Evolutionary conservation across 2,113 vertebrate species (phyloP), one percentile per base, ranked within the genome.

Genomic region (Bujurquina vittata): DNA sequence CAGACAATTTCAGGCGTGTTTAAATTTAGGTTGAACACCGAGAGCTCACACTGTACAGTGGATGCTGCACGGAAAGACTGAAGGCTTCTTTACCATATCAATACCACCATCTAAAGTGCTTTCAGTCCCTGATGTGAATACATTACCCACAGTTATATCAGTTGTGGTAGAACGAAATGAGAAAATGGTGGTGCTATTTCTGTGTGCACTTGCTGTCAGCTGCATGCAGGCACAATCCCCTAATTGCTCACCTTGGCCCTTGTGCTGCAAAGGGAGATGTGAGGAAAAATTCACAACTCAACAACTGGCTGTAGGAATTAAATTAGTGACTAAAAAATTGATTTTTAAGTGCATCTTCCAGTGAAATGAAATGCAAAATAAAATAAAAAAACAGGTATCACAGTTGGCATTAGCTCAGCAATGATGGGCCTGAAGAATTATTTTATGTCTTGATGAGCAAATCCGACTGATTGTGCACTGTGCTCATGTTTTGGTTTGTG

Each of bases 101-200:
- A 76, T 86, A 59, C 79, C 73, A 77, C 83, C 87, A 84, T 83
- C 87, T 86, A 56, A 90, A 91, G 87, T 84, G 84, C 88, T 90
- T 59, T 89, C 35, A 83, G 85, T 5, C n/a, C 79, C 81, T 85
- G 57, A 79, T 88, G 79, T 87, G 83, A 93, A 87, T 86, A 80
- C 83, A 85, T 89, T 77, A 87, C 72, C 74, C 7, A 22, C 57
- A 56, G 80, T 37, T 80, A 33, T 74, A 80, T 85, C 84, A 86
- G 59, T 67, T 89, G 84, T 31, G 33, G 60, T 72, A 55, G 72
- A 67, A 65, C 75, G 56, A 65, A 86, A 87, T 65, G 77, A 77
- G 84, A 83, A 85, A 80, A 89, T 43, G 40, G 12, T 63, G 67
- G 10, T 73, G 63, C 87, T 91, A 75, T 91, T 91, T 87, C 65